phyloP scores from a whole-genome alignment of 2,113 vertebrate genomes.

The Ailuropoda melanoleuca region DNA sequence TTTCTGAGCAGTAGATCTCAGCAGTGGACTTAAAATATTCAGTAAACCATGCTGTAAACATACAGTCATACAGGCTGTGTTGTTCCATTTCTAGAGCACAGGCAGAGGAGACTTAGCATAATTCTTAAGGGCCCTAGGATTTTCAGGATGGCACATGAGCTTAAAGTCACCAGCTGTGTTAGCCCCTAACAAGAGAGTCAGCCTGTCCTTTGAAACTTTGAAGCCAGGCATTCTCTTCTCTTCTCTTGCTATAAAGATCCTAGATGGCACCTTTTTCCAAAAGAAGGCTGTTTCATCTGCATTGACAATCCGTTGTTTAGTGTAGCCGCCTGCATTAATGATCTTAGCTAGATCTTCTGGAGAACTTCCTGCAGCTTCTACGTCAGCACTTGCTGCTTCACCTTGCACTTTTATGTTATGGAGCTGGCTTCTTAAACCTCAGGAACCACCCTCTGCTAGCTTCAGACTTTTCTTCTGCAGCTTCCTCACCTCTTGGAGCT shows the following conservation, averaged over 20 bases:
- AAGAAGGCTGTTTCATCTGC: not conserved
- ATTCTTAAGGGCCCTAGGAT: not conserved
- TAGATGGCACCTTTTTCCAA: not conserved
- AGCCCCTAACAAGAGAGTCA: not conserved
- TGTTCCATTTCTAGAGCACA: not conserved
- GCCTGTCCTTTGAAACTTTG: not conserved
- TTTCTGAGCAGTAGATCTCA: not conserved
- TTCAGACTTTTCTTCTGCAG: not conserved
- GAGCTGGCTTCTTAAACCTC: not conserved
- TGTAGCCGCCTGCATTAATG: not conserved
- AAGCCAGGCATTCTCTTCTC: not conserved
- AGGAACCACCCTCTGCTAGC: not conserved
- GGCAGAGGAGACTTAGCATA: not conserved
- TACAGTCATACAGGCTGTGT: not conserved
- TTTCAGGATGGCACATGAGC: not conserved
- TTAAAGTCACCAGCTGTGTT: not conserved
- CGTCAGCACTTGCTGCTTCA: not conserved
- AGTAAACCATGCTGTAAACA: not conserved
- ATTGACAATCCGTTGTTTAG: not conserved
- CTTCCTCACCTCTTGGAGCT: not conserved
- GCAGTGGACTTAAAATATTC: not conserved
- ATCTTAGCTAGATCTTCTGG: not conserved
- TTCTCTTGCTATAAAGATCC: not conserved
- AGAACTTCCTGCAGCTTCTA: not conserved
- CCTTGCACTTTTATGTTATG: not conserved